phyloP scores from a whole-genome alignment of 1,140 invertebrate genomes.

The Drosophila sulfurigaster region DNA sequence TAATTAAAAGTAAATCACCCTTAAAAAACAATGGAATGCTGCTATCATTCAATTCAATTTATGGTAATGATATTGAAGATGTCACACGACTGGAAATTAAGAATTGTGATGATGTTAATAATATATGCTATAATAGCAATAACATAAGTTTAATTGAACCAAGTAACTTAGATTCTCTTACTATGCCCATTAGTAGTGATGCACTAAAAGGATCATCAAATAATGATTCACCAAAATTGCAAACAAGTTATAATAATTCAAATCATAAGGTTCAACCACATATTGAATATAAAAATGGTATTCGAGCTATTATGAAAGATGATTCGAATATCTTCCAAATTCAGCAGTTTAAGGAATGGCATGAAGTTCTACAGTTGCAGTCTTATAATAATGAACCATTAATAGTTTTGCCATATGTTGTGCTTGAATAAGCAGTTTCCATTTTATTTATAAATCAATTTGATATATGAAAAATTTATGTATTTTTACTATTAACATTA shows the following conservation, averaged over 20 bases:
- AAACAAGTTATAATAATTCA: slow-evolving; percentile 10
- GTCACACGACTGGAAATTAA: slow-evolving; percentile 31
- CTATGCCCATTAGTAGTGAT: slow-evolving; percentile 11
- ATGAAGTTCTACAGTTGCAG: slow-evolving; percentile 90
- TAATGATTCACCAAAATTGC: slow-evolving; percentile 24
- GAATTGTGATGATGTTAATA: slow-evolving; percentile 61
- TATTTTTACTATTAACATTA: no score
- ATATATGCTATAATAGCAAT: slow-evolving; percentile 62
- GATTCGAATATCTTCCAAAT: slow-evolving; percentile 8
- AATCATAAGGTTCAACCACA: not conserved
- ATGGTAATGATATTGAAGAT: slow-evolving; percentile 7
- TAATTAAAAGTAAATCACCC: slow-evolving; percentile 30
- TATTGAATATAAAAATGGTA: slow-evolving; percentile 63
- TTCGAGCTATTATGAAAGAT: slow-evolving; percentile 43
- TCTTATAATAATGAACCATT: slow-evolving; percentile 91
- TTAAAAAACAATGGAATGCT: slow-evolving; percentile 68
- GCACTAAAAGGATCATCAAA: not conserved
- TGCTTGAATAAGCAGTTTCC: slow-evolving; percentile 89
- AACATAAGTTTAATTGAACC: slow-evolving; percentile 58
- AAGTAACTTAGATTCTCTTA: slow-evolving; percentile 29
- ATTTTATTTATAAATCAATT: no score
- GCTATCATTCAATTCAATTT: slow-evolving; percentile 71
- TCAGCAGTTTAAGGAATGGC: slow-evolving; percentile 91
- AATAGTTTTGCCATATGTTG: slow-evolving; percentile 95
- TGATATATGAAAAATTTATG: no score